phyloP scores from a whole-genome alignment of 2,888 invertebrate genomes.

The Thymelicus acteon region DNA sequence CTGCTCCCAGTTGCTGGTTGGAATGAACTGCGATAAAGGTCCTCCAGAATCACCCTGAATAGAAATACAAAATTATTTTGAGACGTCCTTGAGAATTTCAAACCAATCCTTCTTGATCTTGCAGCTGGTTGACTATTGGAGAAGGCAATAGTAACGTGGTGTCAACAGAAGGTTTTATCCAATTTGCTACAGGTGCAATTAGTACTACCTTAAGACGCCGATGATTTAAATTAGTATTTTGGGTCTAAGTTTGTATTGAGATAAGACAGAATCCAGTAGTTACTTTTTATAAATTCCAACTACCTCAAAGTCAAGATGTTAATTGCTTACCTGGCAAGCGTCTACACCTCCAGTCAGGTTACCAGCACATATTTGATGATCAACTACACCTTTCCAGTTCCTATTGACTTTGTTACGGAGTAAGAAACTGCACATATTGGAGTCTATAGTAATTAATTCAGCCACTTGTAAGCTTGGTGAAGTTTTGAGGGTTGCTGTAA shows the following conservation, averaged over 20 bases:
- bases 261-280: no score
- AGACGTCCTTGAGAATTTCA: no score
- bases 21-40: slow-evolving; percentile 39
- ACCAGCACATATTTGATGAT: slow-evolving; percentile 49
- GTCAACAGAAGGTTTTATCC: no score
- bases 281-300: no score
- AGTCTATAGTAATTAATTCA: slow-evolving; percentile 45
- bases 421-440: not conserved
- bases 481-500: slow-evolving; percentile 10
- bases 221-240: no score
- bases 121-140: no score
- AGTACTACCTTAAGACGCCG: no score
- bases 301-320: no score
- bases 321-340: not conserved
- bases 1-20: slow-evolving; percentile 25
- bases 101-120: no score
- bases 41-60: slow-evolving; percentile 48
- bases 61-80: slow-evolving; percentile 7
- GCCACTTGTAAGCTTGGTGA: slow-evolving; percentile 43
- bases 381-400: slow-evolving; percentile 27
- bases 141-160: no score
- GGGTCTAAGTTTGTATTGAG: no score
- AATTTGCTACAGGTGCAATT: no score
- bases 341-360: slow-evolving; percentile 40
- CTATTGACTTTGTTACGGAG: not conserved